phyloP scores from a whole-genome alignment of 1,140 invertebrate genomes.

The Cyclargus thomasi region DNA sequence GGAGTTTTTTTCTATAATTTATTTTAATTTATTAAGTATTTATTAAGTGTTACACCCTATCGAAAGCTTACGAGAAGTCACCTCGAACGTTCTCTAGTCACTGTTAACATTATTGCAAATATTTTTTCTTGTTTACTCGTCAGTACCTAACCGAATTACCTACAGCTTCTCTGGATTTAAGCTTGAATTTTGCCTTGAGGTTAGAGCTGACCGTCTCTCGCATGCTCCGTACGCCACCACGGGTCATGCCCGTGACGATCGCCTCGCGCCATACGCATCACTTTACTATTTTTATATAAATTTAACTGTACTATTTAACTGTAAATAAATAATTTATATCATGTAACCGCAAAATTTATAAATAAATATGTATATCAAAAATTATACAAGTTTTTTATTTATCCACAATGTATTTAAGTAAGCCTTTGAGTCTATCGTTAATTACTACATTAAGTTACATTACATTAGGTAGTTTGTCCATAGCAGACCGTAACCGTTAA shows the following conservation, averaged over 20 bases:
- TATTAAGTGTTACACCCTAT: conserved; percentile 68
- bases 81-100: conserved; percentile 62
- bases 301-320: conserved; percentile 65
- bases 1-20: conserved; percentile 58
- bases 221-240: conserved; percentile 51
- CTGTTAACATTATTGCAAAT: conserved; percentile 45
- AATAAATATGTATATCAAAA: conserved; percentile 72
- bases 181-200: conserved; percentile 58
- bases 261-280: conserved; percentile 9
- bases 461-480: no score
- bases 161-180: conserved; percentile 59
- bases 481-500: no score
- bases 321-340: conserved; percentile 71
- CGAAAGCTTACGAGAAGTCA: conserved; percentile 63
- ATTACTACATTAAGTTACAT: no score
- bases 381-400: conserved; percentile 21
- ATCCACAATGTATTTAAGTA: no score
- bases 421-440: no score
- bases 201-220: conserved; percentile 29
- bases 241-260: conserved; percentile 33
- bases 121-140: conserved; percentile 41
- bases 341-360: conserved; percentile 69
- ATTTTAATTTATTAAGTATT: conserved; percentile 67
- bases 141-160: conserved; percentile 52
- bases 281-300: conserved; percentile 67